These are phyloP conservation scores for Microtus richardsoni DNA, from an alignment of 2,113 vertebrate species.

Conservation along the genomic window DNA sequence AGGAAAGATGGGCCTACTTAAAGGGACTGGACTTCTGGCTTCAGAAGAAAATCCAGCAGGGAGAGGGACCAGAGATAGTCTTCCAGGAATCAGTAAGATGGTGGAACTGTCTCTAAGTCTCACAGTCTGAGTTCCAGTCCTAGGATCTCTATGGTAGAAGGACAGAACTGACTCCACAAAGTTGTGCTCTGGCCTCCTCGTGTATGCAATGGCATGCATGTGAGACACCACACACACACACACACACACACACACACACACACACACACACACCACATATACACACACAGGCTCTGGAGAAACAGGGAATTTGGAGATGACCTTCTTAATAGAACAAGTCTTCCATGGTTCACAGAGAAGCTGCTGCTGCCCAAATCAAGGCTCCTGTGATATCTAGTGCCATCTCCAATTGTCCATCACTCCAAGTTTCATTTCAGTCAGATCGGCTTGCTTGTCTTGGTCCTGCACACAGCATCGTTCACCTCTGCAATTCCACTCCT, in stretches of 20 bases:
- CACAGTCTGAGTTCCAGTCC: neutral
- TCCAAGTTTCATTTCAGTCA: neutral
- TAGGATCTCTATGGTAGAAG: neutral
- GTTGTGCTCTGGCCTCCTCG: neutral
- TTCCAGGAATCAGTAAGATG: neutral
- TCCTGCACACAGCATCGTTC: too few relatives aligned
- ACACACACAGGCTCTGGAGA: too few relatives aligned
- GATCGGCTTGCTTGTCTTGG: neutral
- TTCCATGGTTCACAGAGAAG: neutral
- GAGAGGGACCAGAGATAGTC: neutral
- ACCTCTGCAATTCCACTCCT: neutral
- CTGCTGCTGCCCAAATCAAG: neutral
- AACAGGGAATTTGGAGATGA: neutral
- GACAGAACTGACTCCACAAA: neutral
- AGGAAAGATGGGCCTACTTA: neutral
- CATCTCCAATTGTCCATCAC: neutral
- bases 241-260: neutral
- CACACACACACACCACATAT: neutral
- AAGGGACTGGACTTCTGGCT: neutral
- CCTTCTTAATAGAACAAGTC: neutral
- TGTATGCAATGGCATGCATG: neutral
- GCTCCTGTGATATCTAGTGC: neutral
- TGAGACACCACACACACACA: neutral
- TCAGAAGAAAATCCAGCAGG: neutral
- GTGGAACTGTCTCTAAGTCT: neutral